These are phyloP conservation scores for Otis tarda DNA, from an alignment of 2,113 vertebrate species.

Conservation along the genomic window DNA sequence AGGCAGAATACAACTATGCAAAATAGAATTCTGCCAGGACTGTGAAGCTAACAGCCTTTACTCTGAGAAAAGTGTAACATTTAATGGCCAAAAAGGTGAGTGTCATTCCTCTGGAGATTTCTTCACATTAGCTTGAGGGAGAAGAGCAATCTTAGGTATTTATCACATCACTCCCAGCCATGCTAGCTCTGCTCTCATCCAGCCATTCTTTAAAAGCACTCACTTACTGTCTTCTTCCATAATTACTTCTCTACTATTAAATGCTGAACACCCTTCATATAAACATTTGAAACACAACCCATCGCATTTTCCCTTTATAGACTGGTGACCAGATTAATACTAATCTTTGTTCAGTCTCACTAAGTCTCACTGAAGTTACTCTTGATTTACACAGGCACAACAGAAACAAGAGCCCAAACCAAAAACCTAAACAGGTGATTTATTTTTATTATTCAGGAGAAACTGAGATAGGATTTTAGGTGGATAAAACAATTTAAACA, in stretches of 20 bases:
- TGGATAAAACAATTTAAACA: neutral
- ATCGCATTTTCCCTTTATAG: neutral
- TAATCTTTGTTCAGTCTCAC: neutral
- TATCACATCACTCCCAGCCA: neutral
- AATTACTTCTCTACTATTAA: neutral
- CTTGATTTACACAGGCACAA: neutral
- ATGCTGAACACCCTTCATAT: neutral
- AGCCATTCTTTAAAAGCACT: neutral
- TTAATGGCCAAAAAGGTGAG: neutral
- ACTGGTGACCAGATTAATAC: neutral
- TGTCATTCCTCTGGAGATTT: neutral
- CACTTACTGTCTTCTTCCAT: neutral
- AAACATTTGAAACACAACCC: neutral
- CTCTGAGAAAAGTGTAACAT: neutral
- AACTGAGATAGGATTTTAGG: neutral
- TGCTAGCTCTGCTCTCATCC: neutral
- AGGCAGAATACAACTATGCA: neutral
- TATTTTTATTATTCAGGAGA: neutral
- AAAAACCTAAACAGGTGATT: neutral
- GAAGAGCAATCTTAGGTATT: neutral
- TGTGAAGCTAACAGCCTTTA: neutral
- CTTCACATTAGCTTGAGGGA: neutral
- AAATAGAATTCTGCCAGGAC: neutral
- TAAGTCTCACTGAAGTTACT: neutral
- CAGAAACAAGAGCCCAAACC: neutral